Conservation (phyloP, 2,113 vertebrate species). For the Bambusicola thoracicus region DNA sequence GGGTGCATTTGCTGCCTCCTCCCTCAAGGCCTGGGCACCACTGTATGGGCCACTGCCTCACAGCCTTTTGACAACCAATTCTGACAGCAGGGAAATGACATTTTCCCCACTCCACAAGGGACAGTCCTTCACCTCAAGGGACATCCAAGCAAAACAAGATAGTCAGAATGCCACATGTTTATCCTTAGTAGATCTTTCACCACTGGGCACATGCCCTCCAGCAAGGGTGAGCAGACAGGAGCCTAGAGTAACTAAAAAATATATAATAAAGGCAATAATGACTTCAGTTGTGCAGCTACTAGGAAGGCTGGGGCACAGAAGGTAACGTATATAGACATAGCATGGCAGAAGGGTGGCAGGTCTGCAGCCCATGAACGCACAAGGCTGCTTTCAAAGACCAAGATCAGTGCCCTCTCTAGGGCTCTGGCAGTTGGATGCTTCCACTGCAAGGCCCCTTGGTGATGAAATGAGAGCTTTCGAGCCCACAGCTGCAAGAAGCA, state of each 20-base stretch:
- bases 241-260: not conserved
- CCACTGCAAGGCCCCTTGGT: not conserved
- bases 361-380: not conserved
- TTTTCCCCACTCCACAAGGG: not conserved
- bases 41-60: not conserved
- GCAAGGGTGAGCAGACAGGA: not conserved
- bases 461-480: not conserved
- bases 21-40: not conserved
- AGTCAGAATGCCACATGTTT: rapidly evolving
- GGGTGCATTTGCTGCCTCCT: not conserved
- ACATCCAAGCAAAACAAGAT: not conserved
- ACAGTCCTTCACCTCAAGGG: not conserved
- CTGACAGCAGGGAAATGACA: not conserved
- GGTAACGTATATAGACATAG: not conserved
- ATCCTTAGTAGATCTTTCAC: not conserved
- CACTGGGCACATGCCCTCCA: rapidly evolving
- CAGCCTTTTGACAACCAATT: not conserved
- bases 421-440: not conserved
- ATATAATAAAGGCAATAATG: not conserved
- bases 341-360: not conserved
- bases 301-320: not conserved
- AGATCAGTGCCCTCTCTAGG: not conserved
- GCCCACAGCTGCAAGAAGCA: not conserved
- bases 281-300: not conserved
- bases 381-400: not conserved